Evolutionary conservation across 1,140 invertebrate genomes (phyloP), one percentile per base, ranked within the genome.

Genomic region (Saccostrea glomerata): DNA sequence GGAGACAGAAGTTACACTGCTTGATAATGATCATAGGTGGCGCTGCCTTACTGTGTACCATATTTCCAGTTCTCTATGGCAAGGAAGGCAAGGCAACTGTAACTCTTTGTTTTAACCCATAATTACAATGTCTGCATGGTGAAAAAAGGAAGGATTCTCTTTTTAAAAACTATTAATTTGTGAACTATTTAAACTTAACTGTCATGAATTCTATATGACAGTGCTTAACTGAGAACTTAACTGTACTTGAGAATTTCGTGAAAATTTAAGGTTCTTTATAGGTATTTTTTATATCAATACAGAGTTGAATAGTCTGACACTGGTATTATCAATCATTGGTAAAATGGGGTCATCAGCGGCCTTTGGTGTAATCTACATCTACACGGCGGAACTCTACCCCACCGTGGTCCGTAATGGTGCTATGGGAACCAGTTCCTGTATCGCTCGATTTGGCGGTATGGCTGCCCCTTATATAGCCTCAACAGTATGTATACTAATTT

Each of bases 301-400:
- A 91, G 90, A 89, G 1, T 82, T 87, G 0, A 63, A 86, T 36
- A 82, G 84, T 36, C 25, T 88, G 20, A 91, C 90, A 7, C 58
- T 91, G 25, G 82, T 85, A 3, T 60, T 98, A 12, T 98, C 97
- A 92, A 96, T 98, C 90, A 92, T 96, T 20, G 97, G 97, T 17
- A 98, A 98, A 95, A 96, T 92, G 23, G 92, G 91, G 77, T 89
- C 93, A 12, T 90, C 94, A 9, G 90, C 91, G 25, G 90, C 91
- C 20, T 94, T 93, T 90, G 97, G 96, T 56, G 96, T 97, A 0
- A 96, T 98, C 47, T 98, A 98, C 92, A 96, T 98, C 66, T 97
- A 97, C 93, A 97, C 97, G 11, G 96, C 97, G 23, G 98, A 98
- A 95, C 96, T 98, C 92, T 98, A 97, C 92, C 98, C 98, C 5